Base-by-base conservation (phyloP, 2,113 vertebrate genomes). In the Eudyptes chrysolophus region DNA sequence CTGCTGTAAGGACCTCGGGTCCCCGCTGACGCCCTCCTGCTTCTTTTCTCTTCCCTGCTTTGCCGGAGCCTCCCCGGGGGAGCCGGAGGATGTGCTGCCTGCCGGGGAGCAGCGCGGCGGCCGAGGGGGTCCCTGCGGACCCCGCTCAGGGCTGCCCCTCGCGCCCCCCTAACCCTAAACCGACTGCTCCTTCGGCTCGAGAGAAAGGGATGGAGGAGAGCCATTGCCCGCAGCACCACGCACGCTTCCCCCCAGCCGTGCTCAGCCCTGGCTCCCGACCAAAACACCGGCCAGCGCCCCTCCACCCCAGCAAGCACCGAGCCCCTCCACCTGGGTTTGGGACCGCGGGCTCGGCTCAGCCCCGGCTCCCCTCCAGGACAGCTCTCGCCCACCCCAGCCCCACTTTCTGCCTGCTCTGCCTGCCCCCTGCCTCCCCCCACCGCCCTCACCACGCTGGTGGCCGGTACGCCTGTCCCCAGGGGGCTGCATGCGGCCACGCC, bases 161-260 rank as follows among this genome's bases (percentile, higher is more conserved):
- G 1, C 2, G 13, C 7, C 19, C 14, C 48, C 34, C 40, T 0
- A 46, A 7, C 38, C 13, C 2, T 0, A 18, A 36, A 7, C 30
- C 29, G 5, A 52, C 32, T 13, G 1, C 9, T 29, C 34, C 64
- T 15, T 3, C 3, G 2, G 40, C 36, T 26, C 4, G 2, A 32
- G 15, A 65, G 13, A 11, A 13, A 5, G 4, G 13, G 13, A 9
- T 0, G 16, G 6, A 6, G 48, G 15, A 27, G 20, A 57, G 18
- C 1, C 11, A 2, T 0, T 1, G 0, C 27, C 25, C 6, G 6
- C 15, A 26, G 34, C 18, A 1, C 29, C 49, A 1, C 8, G 0
- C 25, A 42, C 13, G 3, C 34, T 11, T 20, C 20, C 13, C 3
- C 3, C 6, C 9, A 0, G n/a, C 22, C 38, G 6, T 5, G 3